Evolutionary conservation across 2,113 vertebrate species (phyloP).

Genomic region (Mohoua ochrocephala): DNA sequence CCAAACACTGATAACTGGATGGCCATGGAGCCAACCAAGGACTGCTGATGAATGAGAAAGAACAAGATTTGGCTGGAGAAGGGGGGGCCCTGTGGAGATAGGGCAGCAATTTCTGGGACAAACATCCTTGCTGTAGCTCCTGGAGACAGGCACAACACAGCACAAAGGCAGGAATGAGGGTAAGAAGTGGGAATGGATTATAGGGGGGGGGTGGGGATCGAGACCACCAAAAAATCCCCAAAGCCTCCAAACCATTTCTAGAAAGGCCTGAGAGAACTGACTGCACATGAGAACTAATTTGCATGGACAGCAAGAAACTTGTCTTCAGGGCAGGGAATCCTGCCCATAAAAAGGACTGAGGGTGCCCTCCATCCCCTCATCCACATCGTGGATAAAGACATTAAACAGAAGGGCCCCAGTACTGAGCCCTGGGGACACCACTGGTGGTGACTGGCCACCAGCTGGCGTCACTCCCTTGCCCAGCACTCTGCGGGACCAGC

Average conservation of each 20-base stretch:
- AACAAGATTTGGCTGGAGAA: neutral
- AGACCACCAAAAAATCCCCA: neutral
- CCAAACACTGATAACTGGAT: neutral
- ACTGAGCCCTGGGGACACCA: neutral
- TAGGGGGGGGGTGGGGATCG: rapidly evolving
- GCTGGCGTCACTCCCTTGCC: neutral
- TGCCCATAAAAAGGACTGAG: neutral
- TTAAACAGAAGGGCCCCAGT: neutral
- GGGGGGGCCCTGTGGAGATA: neutral
- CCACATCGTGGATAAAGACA: rapidly evolving
- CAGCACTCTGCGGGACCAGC: neutral
- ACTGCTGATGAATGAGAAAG: neutral
- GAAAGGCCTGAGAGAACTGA: neutral
- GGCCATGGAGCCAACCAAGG: neutral
- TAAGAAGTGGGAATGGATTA: neutral
- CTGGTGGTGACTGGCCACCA: neutral
- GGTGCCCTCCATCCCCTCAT: neutral
- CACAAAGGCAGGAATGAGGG: neutral
- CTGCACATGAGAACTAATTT: too few relatives aligned
- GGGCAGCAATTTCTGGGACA: neutral
- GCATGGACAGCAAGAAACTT: neutral
- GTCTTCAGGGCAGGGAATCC: neutral
- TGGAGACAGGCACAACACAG: neutral
- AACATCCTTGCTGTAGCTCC: neutral
- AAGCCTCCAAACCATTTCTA: neutral